Evolutionary conservation across 1,140 invertebrate species (phyloP).

Genomic region (Apis mellifera): DNA sequence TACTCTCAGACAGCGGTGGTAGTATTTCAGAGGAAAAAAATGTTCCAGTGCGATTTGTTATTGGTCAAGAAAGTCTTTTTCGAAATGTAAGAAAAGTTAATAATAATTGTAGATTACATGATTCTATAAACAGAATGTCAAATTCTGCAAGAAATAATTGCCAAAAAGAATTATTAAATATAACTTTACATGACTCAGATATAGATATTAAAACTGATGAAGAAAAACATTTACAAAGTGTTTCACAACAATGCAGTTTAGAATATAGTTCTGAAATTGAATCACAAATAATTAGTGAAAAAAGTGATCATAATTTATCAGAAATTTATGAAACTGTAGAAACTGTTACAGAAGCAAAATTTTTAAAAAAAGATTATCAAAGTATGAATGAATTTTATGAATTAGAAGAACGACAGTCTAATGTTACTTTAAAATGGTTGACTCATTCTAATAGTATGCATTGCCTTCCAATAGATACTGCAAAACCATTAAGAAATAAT

Average conservation of each 20-base stretch:
- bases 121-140: constrained; percentile 56
- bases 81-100: constrained; percentile 69
- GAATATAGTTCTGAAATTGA: constrained; percentile 90
- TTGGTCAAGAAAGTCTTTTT: constrained; percentile 73
- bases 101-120: constrained; percentile 65
- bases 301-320: constrained; percentile 76
- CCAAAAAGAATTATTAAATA: constrained; percentile 18
- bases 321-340: constrained; percentile 72
- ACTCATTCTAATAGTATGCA: constrained; percentile 74
- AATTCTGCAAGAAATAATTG: constrained; percentile 29
- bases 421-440: constrained; percentile 49
- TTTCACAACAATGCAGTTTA: constrained; percentile 83
- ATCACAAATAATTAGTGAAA: constrained; percentile 82
- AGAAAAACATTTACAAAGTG: constrained; percentile 81
- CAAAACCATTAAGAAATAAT: constrained; percentile 64
- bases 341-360: constrained; percentile 21
- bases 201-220: constrained; percentile 80
- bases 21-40: constrained; percentile 79
- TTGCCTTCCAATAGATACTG: constrained; percentile 67
- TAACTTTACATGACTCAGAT: constrained; percentile 72
- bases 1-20: constrained; percentile 83
- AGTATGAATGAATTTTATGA: constrained; percentile 58
- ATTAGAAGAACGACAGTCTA: constrained; percentile 24
- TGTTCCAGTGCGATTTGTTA: constrained; percentile 73
- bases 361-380: constrained; percentile 33